phyloP scores from a whole-genome alignment of 2,888 invertebrate species.

The Metopia argyrocephala region DNA sequence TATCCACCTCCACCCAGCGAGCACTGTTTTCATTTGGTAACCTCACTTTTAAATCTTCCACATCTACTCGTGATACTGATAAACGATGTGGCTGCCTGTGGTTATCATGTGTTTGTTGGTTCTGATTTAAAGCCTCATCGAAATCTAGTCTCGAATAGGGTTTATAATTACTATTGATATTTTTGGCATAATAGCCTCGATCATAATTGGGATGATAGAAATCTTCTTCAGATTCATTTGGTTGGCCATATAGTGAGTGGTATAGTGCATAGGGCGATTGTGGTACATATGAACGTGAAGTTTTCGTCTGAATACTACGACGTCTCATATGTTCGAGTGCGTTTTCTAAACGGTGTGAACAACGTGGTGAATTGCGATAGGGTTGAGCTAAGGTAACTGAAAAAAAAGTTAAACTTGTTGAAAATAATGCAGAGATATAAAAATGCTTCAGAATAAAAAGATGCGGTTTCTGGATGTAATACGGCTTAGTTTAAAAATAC shows the following conservation, averaged over 20 bases:
- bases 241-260: constrained; percentile 74
- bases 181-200: constrained; percentile 71
- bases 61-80: constrained; percentile 61
- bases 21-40: constrained; percentile 83
- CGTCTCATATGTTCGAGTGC: constrained; percentile 83
- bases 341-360: constrained; percentile 83
- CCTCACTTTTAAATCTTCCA: constrained; percentile 80
- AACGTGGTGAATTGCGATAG: constrained; percentile 80
- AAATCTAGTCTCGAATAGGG: constrained; percentile 50
- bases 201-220: constrained; percentile 69
- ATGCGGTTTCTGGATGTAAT: too few species aligned
- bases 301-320: constrained; percentile 72
- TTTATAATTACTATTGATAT: constrained; percentile 65
- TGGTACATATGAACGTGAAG: constrained; percentile 71
- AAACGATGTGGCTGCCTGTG: constrained; percentile 72
- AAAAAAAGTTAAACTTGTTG: not conserved
- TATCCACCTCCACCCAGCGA: constrained; percentile 86
- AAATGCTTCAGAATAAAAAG: not conserved
- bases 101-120: not conserved
- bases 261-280: constrained; percentile 76
- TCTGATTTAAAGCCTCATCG: constrained; percentile 37
- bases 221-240: constrained; percentile 68
- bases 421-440: not conserved
- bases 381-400: constrained; percentile 66
- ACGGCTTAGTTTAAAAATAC: too few species aligned